These are phyloP conservation scores for Aphidoletes aphidimyza DNA, from an alignment of 2,888 invertebrate species.

Conservation along the genomic window DNA sequence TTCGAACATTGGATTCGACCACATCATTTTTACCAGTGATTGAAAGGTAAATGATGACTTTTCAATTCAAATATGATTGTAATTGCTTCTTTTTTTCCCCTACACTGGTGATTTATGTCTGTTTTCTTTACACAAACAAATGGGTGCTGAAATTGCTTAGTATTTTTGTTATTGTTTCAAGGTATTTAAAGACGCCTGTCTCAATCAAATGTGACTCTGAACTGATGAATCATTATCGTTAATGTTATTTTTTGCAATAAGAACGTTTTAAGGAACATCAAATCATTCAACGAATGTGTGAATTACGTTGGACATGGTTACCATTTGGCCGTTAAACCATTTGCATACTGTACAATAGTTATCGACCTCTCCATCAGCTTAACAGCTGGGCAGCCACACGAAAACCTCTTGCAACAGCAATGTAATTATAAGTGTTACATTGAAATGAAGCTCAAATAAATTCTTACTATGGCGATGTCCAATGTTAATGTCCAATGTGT, in stretches of 20 bases:
- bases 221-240: too few relatives aligned
- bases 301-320: background rate
- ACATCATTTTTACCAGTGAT: slow-evolving; percentile 65
- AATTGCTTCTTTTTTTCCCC: background rate
- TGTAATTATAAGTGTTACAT: background rate
- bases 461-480: background rate
- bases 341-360: background rate
- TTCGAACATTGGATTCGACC: slow-evolving; percentile 66
- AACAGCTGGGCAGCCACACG: background rate
- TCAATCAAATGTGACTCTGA: too few relatives aligned
- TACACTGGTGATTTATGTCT: too few relatives aligned
- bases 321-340: background rate
- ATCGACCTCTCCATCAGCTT: background rate
- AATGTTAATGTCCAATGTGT: background rate
- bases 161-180: too few relatives aligned
- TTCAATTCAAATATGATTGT: background rate
- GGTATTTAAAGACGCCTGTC: too few relatives aligned
- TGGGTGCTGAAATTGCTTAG: too few relatives aligned
- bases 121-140: too few relatives aligned
- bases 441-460: background rate
- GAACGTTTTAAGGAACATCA: too few relatives aligned
- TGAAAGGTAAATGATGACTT: slow-evolving; percentile 56
- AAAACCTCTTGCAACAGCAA: background rate
- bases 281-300: too few relatives aligned
- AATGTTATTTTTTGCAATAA: too few relatives aligned